Evolutionary conservation across 2,797 vertebrate species (phyloP), one percentile per base, ranked within the genome.

Genomic region (Epinephelus malabaricus): DNA sequence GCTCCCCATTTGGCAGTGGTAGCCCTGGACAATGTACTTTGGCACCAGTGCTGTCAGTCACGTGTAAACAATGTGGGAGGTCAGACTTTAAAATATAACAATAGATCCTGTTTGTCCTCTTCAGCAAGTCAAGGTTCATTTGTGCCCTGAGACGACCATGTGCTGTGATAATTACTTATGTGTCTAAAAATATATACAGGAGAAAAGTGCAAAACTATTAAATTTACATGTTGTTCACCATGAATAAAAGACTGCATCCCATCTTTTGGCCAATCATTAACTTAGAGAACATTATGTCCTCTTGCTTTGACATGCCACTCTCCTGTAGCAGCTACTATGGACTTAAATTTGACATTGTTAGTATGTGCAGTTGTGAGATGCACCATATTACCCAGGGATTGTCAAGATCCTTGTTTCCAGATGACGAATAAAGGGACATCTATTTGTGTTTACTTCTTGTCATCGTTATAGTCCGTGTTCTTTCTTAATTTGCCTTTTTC

Each of bases 1-100:
- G 78, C 86, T 78, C 75, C 81, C 73, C 83, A 76, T 74, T 88
- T 88, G 82, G 81, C 86, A 83, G 50, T 2, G 23, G 70, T 34
- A 40, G 45, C 49, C 38, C 63, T 69, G 34, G 56, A 45, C 25
- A 30, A 46, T 72, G 61, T 65, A 65, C 64, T 78, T 43, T 68
- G 53, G 23, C 43, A 72, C 4, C 2, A 14, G 40, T 47, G 27
- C 64, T 82, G 78, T 62, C 86, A 73, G 56, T 83, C 76, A 71
- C 4, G 2, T 34, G 65, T 43, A 45, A 84, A 88, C 65, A 83
- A 53, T 83, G 65, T n/a, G 17, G 73, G 73, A 85, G 70, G 78
- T 86, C 72, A 86, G 27, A 66, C 73, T 74, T 59, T 79, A 38
- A 68, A 72, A 63, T 73, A 74, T 53, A 82, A 82, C 69, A 67